Base-by-base conservation (phyloP, 92 coral and sea anemone genomes). In the Palythoa grandiflora region DNA sequence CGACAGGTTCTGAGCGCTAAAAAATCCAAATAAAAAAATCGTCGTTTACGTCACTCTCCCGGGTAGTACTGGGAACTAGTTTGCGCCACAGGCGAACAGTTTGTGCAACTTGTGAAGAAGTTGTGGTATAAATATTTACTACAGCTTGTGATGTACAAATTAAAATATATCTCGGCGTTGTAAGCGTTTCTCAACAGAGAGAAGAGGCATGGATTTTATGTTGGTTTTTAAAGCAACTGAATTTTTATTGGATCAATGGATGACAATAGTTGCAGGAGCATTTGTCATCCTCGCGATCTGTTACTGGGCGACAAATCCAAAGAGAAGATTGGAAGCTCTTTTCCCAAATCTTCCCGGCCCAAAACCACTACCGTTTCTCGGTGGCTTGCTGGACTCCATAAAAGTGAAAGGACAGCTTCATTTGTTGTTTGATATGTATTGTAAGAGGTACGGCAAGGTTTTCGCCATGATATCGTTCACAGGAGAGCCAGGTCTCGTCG, bases 261-360 rank as follows among this genome's bases (percentile, higher is more conserved):
- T 77, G n/a, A 77, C 83, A 2, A 1, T 54, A 4, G 1, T 28
- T 52, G 83, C 14, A 21, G 83, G 66, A 36, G 66, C 48, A n/a
- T 1, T 77, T 53, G 48, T 7, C 9, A 59, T 75, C 13, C 1
- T 75, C 54, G 53, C 35, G 10, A 19, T 75, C 13, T 53, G 11
- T 36, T 77, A 77, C 83, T 77, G 83, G 83, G 83, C 66, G 2
- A 77, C 68, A 77, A 77, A 77, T 36, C 83, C 83, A 14, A 21
- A 68, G 10, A 77, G 94, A 44, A 68, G 10, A 11, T 78, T 93
- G 9, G 83, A 75, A 20, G 57, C 89, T 9, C 77, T n/a, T 1
- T 93, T 91, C 89, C 91, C 91, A 10, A 76, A 72, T 19, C 35
- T 93, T 11, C 94, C 94, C 19, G 94, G 96, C 3, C 96, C 96